A percentile compares a stretch with the other conserved stretches of the same genome.
Conservation (phyloP, 2,888 invertebrate genomes). For the Syrphus vitripennis region DNA sequence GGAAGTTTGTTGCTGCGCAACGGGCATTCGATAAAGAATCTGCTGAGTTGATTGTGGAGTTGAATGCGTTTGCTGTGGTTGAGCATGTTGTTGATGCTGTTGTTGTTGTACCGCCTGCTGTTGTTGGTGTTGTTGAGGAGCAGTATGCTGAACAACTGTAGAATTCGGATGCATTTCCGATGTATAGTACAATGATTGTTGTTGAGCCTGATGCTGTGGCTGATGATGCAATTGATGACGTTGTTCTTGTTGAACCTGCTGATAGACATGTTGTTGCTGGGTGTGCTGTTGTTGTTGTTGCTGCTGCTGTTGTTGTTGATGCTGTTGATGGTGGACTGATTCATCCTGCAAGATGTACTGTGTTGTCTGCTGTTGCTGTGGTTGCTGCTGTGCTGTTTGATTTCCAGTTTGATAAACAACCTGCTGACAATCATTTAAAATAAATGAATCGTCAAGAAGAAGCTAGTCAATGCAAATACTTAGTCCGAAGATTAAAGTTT, state of each 20-base stretch:
- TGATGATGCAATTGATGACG: slow-evolving; percentile 72
- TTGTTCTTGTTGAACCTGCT: slow-evolving; percentile 75
- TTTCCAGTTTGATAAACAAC: slow-evolving; percentile 80
- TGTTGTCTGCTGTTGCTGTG: slow-evolving; percentile 73
- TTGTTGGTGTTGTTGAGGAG: slow-evolving; percentile 73
- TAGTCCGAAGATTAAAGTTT: background rate
- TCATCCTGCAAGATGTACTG: slow-evolving; percentile 73
- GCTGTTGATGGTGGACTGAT: slow-evolving; percentile 75
- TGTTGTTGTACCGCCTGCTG: slow-evolving; percentile 73
- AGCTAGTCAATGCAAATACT: slow-evolving; percentile 70
- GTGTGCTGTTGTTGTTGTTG: slow-evolving; percentile 73
- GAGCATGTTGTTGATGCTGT: slow-evolving; percentile 75
- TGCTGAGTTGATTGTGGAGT: slow-evolving; percentile 67
- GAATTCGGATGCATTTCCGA: slow-evolving; percentile 74
- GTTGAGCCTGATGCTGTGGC: slow-evolving; percentile 72
- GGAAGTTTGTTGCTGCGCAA: slow-evolving; percentile 41
- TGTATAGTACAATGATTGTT: slow-evolving; percentile 60
- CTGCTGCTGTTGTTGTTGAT: slow-evolving; percentile 73
- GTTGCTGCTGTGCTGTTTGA: slow-evolving; percentile 73
- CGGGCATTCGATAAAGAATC: slow-evolving; percentile 70
- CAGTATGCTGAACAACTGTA: slow-evolving; percentile 73
- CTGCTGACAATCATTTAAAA: slow-evolving; percentile 81
- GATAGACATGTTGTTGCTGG: slow-evolving; percentile 75
- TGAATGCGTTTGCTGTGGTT: slow-evolving; percentile 73
- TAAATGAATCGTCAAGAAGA: slow-evolving; percentile 79